Conservation (phyloP, 2,797 vertebrate species). For the Mormyrus hasselquistii region DNA sequence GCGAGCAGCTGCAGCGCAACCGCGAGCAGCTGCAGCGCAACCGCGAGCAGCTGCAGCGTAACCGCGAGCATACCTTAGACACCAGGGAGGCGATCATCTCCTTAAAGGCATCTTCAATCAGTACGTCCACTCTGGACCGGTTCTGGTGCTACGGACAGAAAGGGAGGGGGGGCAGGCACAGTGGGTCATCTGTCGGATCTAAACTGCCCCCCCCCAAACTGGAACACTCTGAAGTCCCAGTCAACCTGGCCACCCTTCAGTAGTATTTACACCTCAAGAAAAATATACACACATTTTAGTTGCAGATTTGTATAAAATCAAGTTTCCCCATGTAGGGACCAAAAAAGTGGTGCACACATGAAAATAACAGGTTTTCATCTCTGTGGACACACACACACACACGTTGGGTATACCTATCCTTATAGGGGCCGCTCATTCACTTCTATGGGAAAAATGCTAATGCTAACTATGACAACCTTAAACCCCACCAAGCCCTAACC, state of each 20-base stretch:
- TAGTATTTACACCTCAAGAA: too few species aligned
- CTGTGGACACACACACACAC: constrained; percentile 34
- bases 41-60: not conserved
- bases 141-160: constrained; percentile 79
- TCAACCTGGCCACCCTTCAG: not conserved
- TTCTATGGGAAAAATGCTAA: too few species aligned
- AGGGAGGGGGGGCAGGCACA: constrained; percentile 10
- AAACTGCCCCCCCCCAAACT: constrained; percentile 31
- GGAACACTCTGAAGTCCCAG: not conserved
- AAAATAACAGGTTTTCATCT: not conserved
- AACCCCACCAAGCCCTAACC: too few species aligned
- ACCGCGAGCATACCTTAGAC: constrained; percentile 73
- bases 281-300: not conserved
- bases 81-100: constrained; percentile 87
- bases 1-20: not conserved
- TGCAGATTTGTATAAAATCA: not conserved
- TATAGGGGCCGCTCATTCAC: too few species aligned
- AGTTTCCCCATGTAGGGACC: not conserved
- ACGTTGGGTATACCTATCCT: too few species aligned
- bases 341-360: not conserved
- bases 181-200: constrained; percentile 40
- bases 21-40: not conserved
- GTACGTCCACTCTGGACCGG: constrained; percentile 92
- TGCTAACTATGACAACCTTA: too few species aligned
- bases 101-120: constrained; percentile 88